Percentiles rank a stretch among this genome's conserved stretches.
Conservation (phyloP, 2,113 vertebrate genomes). For the Gymnogyps californianus region DNA sequence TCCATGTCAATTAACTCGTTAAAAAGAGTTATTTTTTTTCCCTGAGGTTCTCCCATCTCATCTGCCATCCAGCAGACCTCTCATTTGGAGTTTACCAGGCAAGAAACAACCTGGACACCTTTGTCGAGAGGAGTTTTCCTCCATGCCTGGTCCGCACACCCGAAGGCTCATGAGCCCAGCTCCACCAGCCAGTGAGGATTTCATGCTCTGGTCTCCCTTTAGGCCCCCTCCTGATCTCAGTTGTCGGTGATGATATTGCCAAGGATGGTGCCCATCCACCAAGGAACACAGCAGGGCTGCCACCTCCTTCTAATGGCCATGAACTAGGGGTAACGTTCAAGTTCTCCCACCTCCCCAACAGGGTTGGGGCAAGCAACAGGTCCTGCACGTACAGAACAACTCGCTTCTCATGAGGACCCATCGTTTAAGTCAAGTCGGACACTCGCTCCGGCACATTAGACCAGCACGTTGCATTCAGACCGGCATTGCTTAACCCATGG, state of each 20-base stretch:
- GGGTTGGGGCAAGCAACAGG: background rate
- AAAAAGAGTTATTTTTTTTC: background rate
- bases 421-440: fast-evolving
- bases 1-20: background rate
- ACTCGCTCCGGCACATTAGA: background rate
- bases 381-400: fast-evolving
- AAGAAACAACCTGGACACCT: background rate
- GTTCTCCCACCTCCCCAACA: background rate
- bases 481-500: fast-evolving
- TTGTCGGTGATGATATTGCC: background rate
- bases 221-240: background rate
- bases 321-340: background rate
- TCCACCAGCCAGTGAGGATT: background rate
- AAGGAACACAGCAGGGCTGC: background rate
- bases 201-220: background rate
- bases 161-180: background rate
- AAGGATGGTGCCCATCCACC: background rate
- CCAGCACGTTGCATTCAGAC: fast-evolving
- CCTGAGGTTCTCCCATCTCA: background rate
- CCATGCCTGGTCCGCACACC: background rate
- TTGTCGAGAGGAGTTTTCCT: background rate
- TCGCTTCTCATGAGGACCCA: fast-evolving
- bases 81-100: background rate
- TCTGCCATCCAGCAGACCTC: background rate
- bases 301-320: background rate